Conservation (phyloP, 2,113 vertebrate species). For the Ranitomeya variabilis region DNA sequence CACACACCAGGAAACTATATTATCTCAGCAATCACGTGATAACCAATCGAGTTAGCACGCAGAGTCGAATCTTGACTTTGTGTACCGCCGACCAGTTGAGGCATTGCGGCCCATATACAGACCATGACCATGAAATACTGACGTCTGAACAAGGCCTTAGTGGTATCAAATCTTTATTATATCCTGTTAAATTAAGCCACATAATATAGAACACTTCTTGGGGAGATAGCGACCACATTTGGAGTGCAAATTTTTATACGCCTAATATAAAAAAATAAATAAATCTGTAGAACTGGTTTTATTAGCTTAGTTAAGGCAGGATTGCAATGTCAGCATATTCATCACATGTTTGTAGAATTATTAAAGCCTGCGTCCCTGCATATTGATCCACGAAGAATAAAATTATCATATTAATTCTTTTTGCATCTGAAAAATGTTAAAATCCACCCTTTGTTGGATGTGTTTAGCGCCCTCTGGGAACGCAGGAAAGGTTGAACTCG, state of each 20-base stretch:
- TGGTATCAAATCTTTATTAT: no score
- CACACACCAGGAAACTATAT: no score
- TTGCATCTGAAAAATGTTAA: not conserved
- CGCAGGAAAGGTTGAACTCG: not conserved
- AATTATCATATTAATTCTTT: conserved; percentile 22
- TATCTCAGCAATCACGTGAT: no score
- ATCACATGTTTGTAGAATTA: not conserved
- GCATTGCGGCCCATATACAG: no score
- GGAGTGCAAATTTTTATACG: not conserved
- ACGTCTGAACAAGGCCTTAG: no score
- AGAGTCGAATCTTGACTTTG: no score
- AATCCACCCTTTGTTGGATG: not conserved
- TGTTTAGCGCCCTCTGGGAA: not conserved
- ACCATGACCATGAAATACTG: no score
- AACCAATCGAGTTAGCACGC: no score
- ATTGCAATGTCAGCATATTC: not conserved
- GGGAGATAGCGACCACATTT: no score
- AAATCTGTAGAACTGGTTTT: not conserved
- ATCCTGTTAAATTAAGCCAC: no score
- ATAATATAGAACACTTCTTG: no score
- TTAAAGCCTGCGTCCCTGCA: not conserved
- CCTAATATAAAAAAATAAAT: not conserved
- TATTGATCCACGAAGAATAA: conserved; percentile 2
- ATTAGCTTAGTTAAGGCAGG: not conserved
- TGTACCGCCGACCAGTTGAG: no score